Percentiles rank a stretch among this genome's conserved stretches.
Conservation (phyloP, 2,888 invertebrate species). For the Leucophenga montana region DNA sequence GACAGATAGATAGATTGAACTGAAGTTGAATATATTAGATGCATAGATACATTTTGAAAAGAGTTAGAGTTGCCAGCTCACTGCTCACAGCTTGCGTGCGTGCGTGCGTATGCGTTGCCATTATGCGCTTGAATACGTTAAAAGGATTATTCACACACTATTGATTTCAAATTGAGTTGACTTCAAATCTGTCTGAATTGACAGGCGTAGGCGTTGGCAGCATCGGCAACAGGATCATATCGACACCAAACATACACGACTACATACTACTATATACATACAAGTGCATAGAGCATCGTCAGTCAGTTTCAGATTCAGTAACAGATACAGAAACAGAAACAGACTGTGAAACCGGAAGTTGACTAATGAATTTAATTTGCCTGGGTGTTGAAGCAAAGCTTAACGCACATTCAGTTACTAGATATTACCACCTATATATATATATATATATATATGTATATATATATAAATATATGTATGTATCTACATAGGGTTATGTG, state of each 20-base stretch:
- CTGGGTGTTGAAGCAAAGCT: constrained; percentile 68
- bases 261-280: no score
- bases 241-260: no score
- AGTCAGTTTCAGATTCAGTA: background rate
- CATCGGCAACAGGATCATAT: background rate
- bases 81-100: no score
- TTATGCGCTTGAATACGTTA: constrained; percentile 44
- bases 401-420: constrained; percentile 47
- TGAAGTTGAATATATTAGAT: background rate
- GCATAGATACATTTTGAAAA: background rate
- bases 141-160: constrained; percentile 73
- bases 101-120: constrained; percentile 12
- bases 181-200: constrained; percentile 71
- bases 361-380: constrained; percentile 71
- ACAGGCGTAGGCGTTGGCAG: constrained; percentile 53
- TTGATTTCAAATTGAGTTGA: constrained; percentile 74
- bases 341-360: constrained; percentile 60
- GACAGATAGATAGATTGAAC: background rate
- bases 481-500: no score
- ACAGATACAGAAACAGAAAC: background rate
- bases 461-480: no score
- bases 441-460: no score
- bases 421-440: no score
- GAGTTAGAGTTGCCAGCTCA: background rate
- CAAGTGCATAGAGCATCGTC: no score